These are phyloP conservation scores for Elysia crispata DNA, from an alignment of 2,888 invertebrate species.

Conservation along the genomic window DNA sequence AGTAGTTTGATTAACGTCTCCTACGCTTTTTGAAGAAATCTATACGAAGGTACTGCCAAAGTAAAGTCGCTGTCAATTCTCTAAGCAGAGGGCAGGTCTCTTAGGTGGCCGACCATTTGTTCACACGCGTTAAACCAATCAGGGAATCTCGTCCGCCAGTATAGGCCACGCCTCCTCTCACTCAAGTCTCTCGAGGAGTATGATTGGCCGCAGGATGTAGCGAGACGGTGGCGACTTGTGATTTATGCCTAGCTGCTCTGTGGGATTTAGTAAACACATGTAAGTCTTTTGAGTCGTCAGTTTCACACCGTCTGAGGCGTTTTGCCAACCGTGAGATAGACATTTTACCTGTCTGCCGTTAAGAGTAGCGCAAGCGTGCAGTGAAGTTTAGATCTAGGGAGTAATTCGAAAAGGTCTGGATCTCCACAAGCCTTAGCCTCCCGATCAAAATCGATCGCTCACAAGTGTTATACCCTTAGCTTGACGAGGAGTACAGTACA, in stretches of 20 bases:
- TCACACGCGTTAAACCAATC: slow-evolving; percentile 3
- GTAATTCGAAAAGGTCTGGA: too few relatives aligned
- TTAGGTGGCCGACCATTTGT: background rate
- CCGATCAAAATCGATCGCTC: too few relatives aligned
- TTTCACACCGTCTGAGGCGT: slow-evolving; percentile 33
- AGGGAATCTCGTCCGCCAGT: background rate
- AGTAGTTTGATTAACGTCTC: background rate
- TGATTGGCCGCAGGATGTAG: slow-evolving; percentile 47
- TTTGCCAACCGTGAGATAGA: slow-evolving; percentile 14
- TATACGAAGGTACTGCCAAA: background rate
- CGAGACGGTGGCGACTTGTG: slow-evolving; percentile 44
- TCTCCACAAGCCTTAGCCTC: too few relatives aligned
- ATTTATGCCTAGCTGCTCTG: slow-evolving; percentile 36
- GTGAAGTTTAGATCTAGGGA: too few relatives aligned
- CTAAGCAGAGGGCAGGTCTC: too few relatives aligned
- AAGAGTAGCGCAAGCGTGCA: background rate
- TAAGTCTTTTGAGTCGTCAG: slow-evolving; percentile 40
- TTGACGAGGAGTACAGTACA: too few relatives aligned
- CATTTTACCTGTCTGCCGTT: slow-evolving; percentile 21
- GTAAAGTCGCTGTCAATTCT: background rate
- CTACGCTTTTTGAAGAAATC: background rate
- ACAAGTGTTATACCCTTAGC: too few relatives aligned
- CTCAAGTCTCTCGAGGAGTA: background rate
- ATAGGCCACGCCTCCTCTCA: slow-evolving; percentile 1
- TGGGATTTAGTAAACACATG: slow-evolving; percentile 44